phyloP scores from a whole-genome alignment of 1,140 invertebrate species.

The Neodiprion virginianus region DNA sequence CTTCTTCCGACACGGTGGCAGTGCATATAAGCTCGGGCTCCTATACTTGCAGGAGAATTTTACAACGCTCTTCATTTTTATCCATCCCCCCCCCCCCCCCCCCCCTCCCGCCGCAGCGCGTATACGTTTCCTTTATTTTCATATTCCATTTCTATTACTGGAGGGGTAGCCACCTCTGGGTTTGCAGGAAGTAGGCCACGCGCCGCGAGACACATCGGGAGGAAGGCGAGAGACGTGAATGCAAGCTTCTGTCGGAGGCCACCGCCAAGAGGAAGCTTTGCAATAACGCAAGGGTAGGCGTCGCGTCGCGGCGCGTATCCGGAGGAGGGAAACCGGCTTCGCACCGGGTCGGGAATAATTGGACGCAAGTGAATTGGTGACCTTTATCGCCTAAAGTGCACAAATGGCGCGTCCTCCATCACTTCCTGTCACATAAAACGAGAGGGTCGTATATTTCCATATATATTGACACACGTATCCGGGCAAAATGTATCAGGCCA shows the following conservation, averaged over 20 bases:
- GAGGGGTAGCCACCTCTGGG: too few relatives aligned
- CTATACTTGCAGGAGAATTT: too few relatives aligned
- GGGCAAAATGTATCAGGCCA: background rate
- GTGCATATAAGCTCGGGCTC: too few relatives aligned
- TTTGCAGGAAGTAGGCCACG: too few relatives aligned
- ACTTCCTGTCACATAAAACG: constrained; percentile 13
- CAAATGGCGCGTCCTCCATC: constrained; percentile 24
- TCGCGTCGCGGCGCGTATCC: background rate
- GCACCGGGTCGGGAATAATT: constrained; percentile 28
- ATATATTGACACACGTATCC: constrained; percentile 13
- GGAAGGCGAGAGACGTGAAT: background rate
- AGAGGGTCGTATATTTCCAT: constrained; percentile 17
- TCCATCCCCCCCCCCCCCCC: too few relatives aligned
- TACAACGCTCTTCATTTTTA: too few relatives aligned
- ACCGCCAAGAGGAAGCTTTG: background rate
- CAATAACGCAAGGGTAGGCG: background rate
- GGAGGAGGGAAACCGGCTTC: too few relatives aligned
- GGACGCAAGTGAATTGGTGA: constrained; percentile 30
- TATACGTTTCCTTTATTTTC: too few relatives aligned
- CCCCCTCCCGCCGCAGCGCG: too few relatives aligned
- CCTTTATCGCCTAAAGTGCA: constrained; percentile 21
- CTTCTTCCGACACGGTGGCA: too few relatives aligned
- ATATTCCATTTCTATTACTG: too few relatives aligned
- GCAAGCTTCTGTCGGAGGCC: too few relatives aligned
- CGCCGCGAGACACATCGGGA: background rate